Base-by-base conservation (phyloP, 2,888 invertebrate species). In the Dryadula phaetusa region DNA sequence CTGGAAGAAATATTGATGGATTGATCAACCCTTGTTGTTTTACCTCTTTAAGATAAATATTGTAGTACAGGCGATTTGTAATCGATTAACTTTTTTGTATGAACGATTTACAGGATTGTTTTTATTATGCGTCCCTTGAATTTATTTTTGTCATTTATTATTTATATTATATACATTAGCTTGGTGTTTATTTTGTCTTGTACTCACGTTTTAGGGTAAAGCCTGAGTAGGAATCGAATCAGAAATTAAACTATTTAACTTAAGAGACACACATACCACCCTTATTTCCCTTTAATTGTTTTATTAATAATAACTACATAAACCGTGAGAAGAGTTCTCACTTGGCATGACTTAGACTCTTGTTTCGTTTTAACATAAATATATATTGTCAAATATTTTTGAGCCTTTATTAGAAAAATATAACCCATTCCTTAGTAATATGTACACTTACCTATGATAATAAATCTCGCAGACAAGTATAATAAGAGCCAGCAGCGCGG, bases 381-480 rank as follows among this genome's bases (percentile, higher is more conserved):
- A n/a, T n/a, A n/a, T n/a, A n/a, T n/a, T n/a, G n/a, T n/a, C n/a
- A n/a, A n/a, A n/a, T n/a, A n/a, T n/a, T n/a, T n/a, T n/a, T n/a
- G n/a, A n/a, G n/a, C n/a, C n/a, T n/a, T n/a, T n/a, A n/a, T n/a
- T n/a, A n/a, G n/a, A n/a, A n/a, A n/a, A n/a, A n/a, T n/a, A n/a
- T n/a, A n/a, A n/a, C n/a, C n/a, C n/a, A n/a, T n/a, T n/a, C n/a
- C n/a, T n/a, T n/a, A n/a, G n/a, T n/a, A n/a, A n/a, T n/a, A n/a
- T 37, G 37, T 37, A 12, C 12, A 60, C 44, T 42, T 4, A 87
- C 88, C 81, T 82, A 54, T 79, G 72, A 71, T 76, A 81, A 6
- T 81, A n/a, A 5, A 82, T 75, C 73, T 92, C 91, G 0, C 77
- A 46, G 0, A 72, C 42, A 42, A 89, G 70, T 62, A 90, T 81